These are phyloP conservation scores for Dicyrtomina minuta DNA, from an alignment of 2,888 invertebrate genomes.

Conservation along the genomic window DNA sequence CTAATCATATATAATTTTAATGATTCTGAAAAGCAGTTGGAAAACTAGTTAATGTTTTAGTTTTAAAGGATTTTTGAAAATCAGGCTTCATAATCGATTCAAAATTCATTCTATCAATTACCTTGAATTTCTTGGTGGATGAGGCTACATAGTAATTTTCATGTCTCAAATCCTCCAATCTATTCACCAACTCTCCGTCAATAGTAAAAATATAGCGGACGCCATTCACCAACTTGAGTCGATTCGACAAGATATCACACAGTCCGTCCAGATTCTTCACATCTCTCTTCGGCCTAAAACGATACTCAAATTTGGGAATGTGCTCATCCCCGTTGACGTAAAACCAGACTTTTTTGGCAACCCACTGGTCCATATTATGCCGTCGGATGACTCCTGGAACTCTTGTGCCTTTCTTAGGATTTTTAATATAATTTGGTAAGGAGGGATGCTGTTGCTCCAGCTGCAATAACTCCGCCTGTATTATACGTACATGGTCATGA, in stretches of 20 bases:
- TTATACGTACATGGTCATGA: neutral
- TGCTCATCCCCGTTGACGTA: conserved; percentile 93
- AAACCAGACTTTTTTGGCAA: conserved; percentile 80
- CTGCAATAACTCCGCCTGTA: conserved; percentile 15
- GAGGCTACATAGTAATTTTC: conserved; percentile 92
- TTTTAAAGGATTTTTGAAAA: conserved; percentile 20
- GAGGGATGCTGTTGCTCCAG: conserved; percentile 3
- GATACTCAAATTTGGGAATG: conserved; percentile 83
- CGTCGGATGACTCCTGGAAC: conserved; percentile 46
- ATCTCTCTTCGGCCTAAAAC: conserved; percentile 85
- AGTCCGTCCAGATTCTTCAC: conserved; percentile 82
- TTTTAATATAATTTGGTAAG: conserved; percentile 21
- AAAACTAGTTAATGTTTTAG: conserved; percentile 1
- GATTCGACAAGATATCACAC: conserved; percentile 80
- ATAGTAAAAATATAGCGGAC: conserved; percentile 89
- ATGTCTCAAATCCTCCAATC: conserved; percentile 82
- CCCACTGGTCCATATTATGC: conserved; percentile 66
- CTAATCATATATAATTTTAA: too few relatives aligned
- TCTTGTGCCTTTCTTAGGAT: conserved; percentile 6
- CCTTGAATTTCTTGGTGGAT: conserved; percentile 87
- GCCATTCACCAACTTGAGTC: conserved; percentile 83
- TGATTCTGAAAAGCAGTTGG: too few relatives aligned
- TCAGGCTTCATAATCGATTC: conserved; percentile 1
- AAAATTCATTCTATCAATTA: conserved; percentile 57
- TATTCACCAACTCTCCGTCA: conserved; percentile 83